Evolutionary conservation across 92 coral and sea anemone species (phyloP), one percentile per base, ranked within the genome.

Genomic region (Muricea muricata): DNA sequence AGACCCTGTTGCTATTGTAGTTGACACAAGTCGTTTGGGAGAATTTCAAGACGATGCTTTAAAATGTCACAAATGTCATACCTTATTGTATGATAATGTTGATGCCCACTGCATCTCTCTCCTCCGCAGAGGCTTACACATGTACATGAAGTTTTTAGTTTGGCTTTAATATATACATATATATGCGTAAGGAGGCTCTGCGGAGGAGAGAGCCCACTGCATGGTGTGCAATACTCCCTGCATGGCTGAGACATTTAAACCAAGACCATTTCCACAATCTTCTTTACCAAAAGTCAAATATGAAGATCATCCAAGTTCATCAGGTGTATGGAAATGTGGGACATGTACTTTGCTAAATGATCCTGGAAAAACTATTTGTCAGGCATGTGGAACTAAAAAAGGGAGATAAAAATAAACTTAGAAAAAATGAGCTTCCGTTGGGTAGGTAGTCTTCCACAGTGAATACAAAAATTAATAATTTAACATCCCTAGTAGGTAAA

Each of bases 261-360:
- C 99, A 5, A 80, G 98, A 52, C 97, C 98, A 8, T 93, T 96
- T 56, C 99, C 99, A 15, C 87, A 94, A 37, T 94, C 98, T 18
- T 96, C 99, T 26, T 77, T 94, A 20, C 92, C 92, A 42, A 83
- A 90, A 2, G 76, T 81, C n/a, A 89, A 88, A 34, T 86, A 92
- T 28, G 52, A 60, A 17, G 88, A 72, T 46, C 61, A 70, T 7
- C 77, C 89, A 7, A 65, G 86, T 32, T 87, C 92, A 34, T 77
- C 79, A 73, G 92, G 92, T 21, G 41, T 46, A 9, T 96, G 99
- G 99, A 89, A 87, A 66, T 96, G 99, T 79, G 68, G 91, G 6
- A 80, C 87, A 1, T 96, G 99, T 89, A 93, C 98, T 17, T 91
- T 91, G 57, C 82, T 81, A 20, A 96, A 96, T 88, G 84, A 92